Base-by-base conservation (phyloP, 2,113 vertebrate species). In the Leuciscus idus region DNA sequence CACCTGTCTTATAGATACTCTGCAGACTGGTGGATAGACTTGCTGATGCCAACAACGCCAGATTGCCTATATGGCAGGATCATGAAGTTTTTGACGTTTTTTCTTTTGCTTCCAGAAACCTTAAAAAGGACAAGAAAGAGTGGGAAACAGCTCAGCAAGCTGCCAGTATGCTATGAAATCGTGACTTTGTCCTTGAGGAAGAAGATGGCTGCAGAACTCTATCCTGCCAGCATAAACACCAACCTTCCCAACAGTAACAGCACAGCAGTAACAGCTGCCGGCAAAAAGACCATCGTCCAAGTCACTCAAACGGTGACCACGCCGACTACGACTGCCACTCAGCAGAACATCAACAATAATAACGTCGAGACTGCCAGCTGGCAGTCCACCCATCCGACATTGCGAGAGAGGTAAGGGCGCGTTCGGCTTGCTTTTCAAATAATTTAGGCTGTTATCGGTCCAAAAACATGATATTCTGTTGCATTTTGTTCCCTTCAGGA, bases 191-290 rank as follows among this genome's bases (percentile, higher is more conserved):
- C 93, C 86, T 93, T 94, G 87, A 93, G 92, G 89, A 95, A 93
- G 94, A 96, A 96, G 94, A 98, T 98, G 97, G 97, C 97, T 91
- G 97, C 96, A 92, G 96, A 98, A 93, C 95, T 98, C 77, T 96
- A 96, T 92, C 94, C 97, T 94, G 95, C 95, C 89, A 95, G 93
- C 90, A 93, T 96, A 89, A 94, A 94, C 92, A 96, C 95, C 77
- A 95, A 95, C 86, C 92, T 95, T 26, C 93, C 95, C 23, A 95
- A 95, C 93, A 93, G 93, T 17, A 95, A 94, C 90, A 89, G 91
- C 87, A 92, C 90, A 76, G 91, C 90, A 57, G 91, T 91, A 83
- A 88, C 92, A 66, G 87, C 93, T 68, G 87, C 93, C 88, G 94
- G 92, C 92, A 96, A 96, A 91, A 96, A 95, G 91, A 95, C 92